Percentiles rank a stretch among this genome's conserved stretches.
Conservation (phyloP, 2,888 invertebrate species). For the Linhomoeus sp. region DNA sequence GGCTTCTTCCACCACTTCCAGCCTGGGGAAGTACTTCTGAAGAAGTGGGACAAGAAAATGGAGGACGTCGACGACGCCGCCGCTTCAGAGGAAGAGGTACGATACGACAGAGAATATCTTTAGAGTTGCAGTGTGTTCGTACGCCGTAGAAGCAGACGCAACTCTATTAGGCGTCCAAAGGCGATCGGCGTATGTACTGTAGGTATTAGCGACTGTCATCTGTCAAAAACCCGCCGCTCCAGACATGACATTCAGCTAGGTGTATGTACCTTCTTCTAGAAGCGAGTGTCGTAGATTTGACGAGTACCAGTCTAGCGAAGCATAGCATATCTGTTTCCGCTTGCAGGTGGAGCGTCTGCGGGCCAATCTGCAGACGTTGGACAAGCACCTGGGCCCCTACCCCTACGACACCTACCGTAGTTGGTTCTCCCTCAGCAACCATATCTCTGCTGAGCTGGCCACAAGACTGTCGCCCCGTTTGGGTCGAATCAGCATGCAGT, state of each 20-base stretch:
- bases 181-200: too few species aligned
- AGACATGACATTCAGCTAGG: background rate
- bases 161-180: too few species aligned
- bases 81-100: conserved; percentile 10
- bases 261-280: background rate
- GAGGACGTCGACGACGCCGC: conserved; percentile 41
- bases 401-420: conserved; percentile 67
- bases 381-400: conserved; percentile 64
- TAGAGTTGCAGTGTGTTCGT: too few species aligned
- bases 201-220: background rate
- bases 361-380: conserved; percentile 47
- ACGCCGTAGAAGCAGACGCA: too few species aligned
- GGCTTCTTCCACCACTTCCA: conserved; percentile 71
- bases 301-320: background rate
- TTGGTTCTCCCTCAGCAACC: conserved; percentile 49
- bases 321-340: background rate
- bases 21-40: conserved; percentile 58
- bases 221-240: background rate
- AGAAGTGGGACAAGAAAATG: conserved; percentile 56
- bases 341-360: conserved; percentile 11
- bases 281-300: background rate
- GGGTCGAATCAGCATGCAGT: conserved; percentile 16
- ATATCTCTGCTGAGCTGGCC: conserved; percentile 8
- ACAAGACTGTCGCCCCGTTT: conserved; percentile 1
- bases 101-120: too few species aligned